Conservation (phyloP, 2,888 invertebrate genomes). For the Zele albiditarsus region DNA sequence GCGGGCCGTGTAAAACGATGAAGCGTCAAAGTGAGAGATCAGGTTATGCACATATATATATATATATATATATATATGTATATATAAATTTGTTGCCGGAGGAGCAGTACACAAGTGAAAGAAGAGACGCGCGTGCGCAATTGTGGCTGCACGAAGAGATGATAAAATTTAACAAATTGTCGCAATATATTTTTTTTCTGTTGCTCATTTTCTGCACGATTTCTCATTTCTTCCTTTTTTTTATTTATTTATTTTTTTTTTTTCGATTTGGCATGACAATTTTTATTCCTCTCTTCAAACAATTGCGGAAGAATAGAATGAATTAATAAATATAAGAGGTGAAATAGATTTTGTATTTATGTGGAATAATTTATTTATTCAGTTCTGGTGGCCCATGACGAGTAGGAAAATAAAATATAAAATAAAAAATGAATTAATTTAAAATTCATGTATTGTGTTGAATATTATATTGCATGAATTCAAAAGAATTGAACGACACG, state of each 20-base stretch:
- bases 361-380: not conserved
- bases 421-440: not conserved
- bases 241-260: too few relatives aligned
- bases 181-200: not conserved
- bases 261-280: too few relatives aligned
- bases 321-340: too few relatives aligned
- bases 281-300: too few relatives aligned
- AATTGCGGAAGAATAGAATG: too few relatives aligned
- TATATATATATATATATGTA: not conserved
- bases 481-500: not conserved
- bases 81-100: not conserved
- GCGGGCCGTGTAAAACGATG: not conserved
- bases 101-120: constrained; percentile 1
- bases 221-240: not conserved
- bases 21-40: constrained; percentile 32
- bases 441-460: not conserved
- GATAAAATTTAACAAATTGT: not conserved
- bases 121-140: not conserved
- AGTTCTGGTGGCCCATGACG: not conserved
- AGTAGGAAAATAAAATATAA: not conserved
- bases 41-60: not conserved
- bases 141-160: not conserved
- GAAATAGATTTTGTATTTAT: not conserved
- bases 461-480: not conserved
- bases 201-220: not conserved